These are phyloP conservation scores for Aplidium turbinatum DNA, from an alignment of 23 tunicate species.

Conservation along the genomic window DNA sequence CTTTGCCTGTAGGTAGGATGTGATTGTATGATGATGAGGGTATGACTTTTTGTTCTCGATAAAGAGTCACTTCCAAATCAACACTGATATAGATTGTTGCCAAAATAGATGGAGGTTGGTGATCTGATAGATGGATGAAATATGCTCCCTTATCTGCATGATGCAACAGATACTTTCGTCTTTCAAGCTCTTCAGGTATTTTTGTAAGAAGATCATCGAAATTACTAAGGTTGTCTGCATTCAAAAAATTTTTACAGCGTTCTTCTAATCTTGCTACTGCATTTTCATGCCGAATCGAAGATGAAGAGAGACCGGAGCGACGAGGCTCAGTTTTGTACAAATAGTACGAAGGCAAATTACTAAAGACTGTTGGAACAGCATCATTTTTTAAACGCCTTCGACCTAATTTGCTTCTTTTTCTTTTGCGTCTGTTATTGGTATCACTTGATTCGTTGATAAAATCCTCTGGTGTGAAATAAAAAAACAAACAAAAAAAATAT, in stretches of 20 bases:
- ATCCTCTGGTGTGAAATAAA: conserved; percentile 24
- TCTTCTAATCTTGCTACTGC: conserved; percentile 9
- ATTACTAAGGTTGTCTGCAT: conserved; percentile 8
- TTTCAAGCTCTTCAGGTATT: conserved; percentile 14
- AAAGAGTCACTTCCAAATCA: conserved; percentile 10
- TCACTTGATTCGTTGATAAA: conserved; percentile 16
- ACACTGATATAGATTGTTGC: conserved; percentile 21
- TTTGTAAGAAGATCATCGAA: conserved; percentile 8
- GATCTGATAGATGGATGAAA: conserved; percentile 12
- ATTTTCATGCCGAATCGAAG: conserved; percentile 20
- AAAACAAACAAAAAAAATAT: too few species aligned
- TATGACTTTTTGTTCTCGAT: neutral
- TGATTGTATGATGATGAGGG: conserved; percentile 18
- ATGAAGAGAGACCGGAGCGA: conserved; percentile 9
- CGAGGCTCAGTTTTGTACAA: neutral
- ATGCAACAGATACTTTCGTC: conserved; percentile 17
- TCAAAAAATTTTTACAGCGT: conserved; percentile 5
- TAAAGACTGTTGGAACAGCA: conserved; percentile 19
- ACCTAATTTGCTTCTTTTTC: conserved; percentile 9
- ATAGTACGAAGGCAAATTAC: conserved; percentile 2
- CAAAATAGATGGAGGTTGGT: conserved; percentile 3
- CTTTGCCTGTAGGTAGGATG: conserved; percentile 6
- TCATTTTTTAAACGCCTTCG: conserved; percentile 12
- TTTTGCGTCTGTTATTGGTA: conserved; percentile 11
- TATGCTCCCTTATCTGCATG: neutral